Base-by-base conservation (phyloP, 1,140 invertebrate species). In the Tribolium castaneum region DNA sequence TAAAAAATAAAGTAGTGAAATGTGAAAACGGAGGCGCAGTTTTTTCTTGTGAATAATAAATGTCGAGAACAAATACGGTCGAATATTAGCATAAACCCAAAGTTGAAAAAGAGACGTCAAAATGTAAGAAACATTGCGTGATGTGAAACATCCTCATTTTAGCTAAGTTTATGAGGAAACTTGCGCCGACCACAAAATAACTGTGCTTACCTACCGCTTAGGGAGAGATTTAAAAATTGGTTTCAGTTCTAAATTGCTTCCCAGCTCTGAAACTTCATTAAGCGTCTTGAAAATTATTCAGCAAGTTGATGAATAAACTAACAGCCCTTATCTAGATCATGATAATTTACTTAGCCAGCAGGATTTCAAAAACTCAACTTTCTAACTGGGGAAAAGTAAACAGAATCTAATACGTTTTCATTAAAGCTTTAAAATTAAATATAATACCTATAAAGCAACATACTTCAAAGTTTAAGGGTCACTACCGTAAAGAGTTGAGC, bases 211-310 rank as follows among this genome's bases (percentile, higher is more conserved):
- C 39, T 45, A 45, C 39, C 39, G n/a, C 39, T 45, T 45, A 45
- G 39, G 39, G 39, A 45, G 30, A 66, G n/a, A 35, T 66, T 66
- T 66, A 66, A 66, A 66, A 66, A 66, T 66, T 66, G 30, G 30
- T 66, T 66, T 35, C 59, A 59, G 59, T 66, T 35, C 34, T 13
- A 66, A 35, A 66, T 66, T 66, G 14, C 59, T 9, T 66, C 59
- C 34, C 19, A 35, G 6, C 25, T 66, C 25, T 34, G 30, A 66
- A 66, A 66, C 45, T 66, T 66, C 59, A 66, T 66, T 66, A 66
- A 35, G 25, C 6, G 34, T 35, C 59, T 66, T 14, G 19, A 30
- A 66, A 66, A 66, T 66, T 66, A 66, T 66, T 19, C 19, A 59
- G 54, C 54, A 59, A 59, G 7, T 30, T 7, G 10, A 59, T 59